Base-by-base conservation (phyloP, 2,888 invertebrate species). In the Ochropleura plecta region DNA sequence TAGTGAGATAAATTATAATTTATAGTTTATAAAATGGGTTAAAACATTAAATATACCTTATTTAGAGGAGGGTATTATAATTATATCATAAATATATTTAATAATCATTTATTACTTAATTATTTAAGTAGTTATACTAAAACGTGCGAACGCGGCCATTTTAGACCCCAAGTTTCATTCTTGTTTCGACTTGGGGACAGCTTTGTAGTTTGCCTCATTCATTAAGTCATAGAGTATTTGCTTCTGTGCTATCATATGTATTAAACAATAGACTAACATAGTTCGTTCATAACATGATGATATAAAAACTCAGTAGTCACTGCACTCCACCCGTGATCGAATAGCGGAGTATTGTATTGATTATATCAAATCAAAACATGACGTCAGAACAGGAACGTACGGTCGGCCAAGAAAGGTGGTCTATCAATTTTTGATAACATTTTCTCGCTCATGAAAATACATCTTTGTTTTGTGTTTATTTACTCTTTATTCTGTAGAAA, bases 291-390 rank as follows among this genome's bases (percentile, higher is more conserved):
- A 16, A 12, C 16, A 60, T 42, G 64, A 18, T 66, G 3, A 12
- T 48, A 48, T 30, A 66, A 48, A 55, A 59, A 67, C 49, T 51
- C 42, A 5, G 49, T 46, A 70, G 42, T 62, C 69, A 51, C 70
- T 73, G 78, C 70, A 68, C 64, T 57, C 55, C 20, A 48, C 40
- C 57, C 72, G 60, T 48, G 70, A 57, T 74, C 48, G 68, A 59
- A 69, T 63, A 71, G 70, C 77, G 18, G 18, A 9, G 60, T 83
- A 83, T 83, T 81, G 60, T 83, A 83, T 83, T 81, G 83, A 83
- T 83, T 80, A 70, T 64, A 67, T 74, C 73, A 53, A 80, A 74
- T 81, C 81, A 77, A 83, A 83, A 83, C 72, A 74, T 83, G 74
- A 74, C 81, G 83, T 83, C 81, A 83, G 48, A 48, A 51, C 20